Evolutionary conservation across 2,113 vertebrate species (phyloP).

Genomic region (Anseranas semipalmata): DNA sequence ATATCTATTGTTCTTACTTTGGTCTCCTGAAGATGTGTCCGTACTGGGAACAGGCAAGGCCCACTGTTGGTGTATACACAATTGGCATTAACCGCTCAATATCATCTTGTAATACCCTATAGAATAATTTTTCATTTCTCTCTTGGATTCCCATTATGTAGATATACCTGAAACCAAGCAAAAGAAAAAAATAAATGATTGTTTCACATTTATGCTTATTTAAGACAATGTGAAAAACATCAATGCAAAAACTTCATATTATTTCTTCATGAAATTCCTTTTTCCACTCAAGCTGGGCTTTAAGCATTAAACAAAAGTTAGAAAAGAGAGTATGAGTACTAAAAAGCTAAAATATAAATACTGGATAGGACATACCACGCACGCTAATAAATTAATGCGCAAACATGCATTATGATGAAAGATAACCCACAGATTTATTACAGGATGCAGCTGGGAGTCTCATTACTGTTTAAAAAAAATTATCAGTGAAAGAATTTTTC

Average conservation of each 20-base stretch:
- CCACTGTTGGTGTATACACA: slow-evolving; percentile 97
- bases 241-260: background rate
- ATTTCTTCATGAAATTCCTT: background rate
- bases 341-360: background rate
- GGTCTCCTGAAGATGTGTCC: slow-evolving; percentile 97
- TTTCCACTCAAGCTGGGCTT: accelerated
- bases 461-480: accelerated
- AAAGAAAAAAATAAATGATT: background rate
- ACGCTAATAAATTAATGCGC: background rate
- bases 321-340: background rate
- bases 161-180: slow-evolving; percentile 83
- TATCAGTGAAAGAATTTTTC: accelerated
- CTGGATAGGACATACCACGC: accelerated
- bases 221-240: background rate
- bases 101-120: slow-evolving; percentile 92
- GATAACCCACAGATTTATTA: background rate
- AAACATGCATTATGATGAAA: accelerated
- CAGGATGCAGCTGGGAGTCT: background rate
- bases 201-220: too few relatives aligned
- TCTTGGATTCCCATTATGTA: slow-evolving; percentile 99
- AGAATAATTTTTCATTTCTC: slow-evolving; percentile 95
- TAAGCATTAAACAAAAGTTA: accelerated
- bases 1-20: slow-evolving; percentile 81
- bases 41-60: slow-evolving; percentile 95
- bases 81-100: slow-evolving; percentile 95